Conservation (phyloP, 2,888 invertebrate species). For the Malthinus flaveolus region DNA sequence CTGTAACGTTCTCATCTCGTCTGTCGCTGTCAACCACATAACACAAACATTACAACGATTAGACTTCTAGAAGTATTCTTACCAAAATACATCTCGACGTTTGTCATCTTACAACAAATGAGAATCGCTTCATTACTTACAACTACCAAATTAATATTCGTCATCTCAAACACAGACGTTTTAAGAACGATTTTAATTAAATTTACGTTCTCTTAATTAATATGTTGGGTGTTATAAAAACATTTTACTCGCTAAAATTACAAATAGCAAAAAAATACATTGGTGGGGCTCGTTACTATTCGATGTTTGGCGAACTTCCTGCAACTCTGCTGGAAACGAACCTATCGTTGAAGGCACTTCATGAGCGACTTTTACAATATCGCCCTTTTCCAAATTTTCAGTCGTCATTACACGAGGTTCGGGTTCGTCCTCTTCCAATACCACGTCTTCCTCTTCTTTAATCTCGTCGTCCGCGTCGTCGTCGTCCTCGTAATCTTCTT, state of each 20-base stretch:
- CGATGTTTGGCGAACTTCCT: too few relatives aligned
- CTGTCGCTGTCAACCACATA: constrained; percentile 24
- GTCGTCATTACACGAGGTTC: not conserved
- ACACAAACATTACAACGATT: constrained; percentile 22
- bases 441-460: not conserved
- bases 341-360: too few relatives aligned
- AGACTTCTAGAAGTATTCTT: constrained; percentile 10
- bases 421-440: not conserved
- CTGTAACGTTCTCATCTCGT: constrained; percentile 27
- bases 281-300: too few relatives aligned
- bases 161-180: constrained; percentile 5
- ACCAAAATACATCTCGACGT: not conserved
- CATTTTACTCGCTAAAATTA: too few relatives aligned
- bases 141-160: not conserved
- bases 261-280: too few relatives aligned
- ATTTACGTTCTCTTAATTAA: not conserved
- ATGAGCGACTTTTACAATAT: not conserved
- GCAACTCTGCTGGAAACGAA: too few relatives aligned
- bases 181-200: constrained; percentile 2
- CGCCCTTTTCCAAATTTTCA: constrained; percentile 2
- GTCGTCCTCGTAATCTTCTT: constrained; percentile 12
- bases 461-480: not conserved
- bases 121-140: constrained; percentile 4
- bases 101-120: constrained; percentile 7
- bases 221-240: too few relatives aligned